These are phyloP conservation scores for Diaprepes abbreviatus DNA, from an alignment of 2,888 invertebrate genomes.

Conservation along the genomic window DNA sequence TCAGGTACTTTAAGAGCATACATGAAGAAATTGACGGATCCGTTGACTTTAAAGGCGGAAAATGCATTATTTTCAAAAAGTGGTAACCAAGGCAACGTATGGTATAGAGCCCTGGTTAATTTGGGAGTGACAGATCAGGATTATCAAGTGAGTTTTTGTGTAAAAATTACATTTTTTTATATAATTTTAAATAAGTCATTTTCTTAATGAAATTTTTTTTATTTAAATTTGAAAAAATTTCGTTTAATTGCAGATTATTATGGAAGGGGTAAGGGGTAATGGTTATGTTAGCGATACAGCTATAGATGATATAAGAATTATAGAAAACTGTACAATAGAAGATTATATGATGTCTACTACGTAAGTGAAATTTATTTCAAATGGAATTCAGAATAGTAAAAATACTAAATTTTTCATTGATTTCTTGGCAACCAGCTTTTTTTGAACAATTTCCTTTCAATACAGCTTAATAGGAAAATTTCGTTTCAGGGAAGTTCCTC, in stretches of 20 bases:
- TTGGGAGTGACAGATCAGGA: slow-evolving; percentile 68
- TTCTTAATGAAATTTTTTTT: no score
- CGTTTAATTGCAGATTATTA: slow-evolving; percentile 74
- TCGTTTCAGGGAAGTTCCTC: slow-evolving; percentile 22
- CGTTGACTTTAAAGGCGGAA: slow-evolving; percentile 65
- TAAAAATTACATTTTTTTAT: no score
- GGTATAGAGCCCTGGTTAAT: slow-evolving; percentile 72
- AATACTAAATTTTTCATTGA: no score
- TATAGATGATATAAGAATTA: slow-evolving; percentile 82
- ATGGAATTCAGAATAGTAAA: no score
- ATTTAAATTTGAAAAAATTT: no score
- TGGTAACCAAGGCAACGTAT: slow-evolving; percentile 80
- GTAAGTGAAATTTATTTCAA: no score
- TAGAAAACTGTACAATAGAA: slow-evolving; percentile 70
- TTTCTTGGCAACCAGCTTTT: no score
- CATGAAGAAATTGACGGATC: slow-evolving; percentile 67
- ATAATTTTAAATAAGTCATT: no score
- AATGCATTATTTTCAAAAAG: slow-evolving; percentile 73
- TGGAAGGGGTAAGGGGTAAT: slow-evolving; percentile 80
- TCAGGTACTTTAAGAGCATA: slow-evolving; percentile 70
- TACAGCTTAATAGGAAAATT: no score
- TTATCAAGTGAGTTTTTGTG: slow-evolving; percentile 71
- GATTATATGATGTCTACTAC: slow-evolving; percentile 60
- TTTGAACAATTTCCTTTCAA: no score
- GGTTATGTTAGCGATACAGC: slow-evolving; percentile 83